Evolutionary conservation across 2,888 invertebrate genomes (phyloP), one percentile per base, ranked within the genome.

Genomic region (Ditylenchus weischeri): DNA sequence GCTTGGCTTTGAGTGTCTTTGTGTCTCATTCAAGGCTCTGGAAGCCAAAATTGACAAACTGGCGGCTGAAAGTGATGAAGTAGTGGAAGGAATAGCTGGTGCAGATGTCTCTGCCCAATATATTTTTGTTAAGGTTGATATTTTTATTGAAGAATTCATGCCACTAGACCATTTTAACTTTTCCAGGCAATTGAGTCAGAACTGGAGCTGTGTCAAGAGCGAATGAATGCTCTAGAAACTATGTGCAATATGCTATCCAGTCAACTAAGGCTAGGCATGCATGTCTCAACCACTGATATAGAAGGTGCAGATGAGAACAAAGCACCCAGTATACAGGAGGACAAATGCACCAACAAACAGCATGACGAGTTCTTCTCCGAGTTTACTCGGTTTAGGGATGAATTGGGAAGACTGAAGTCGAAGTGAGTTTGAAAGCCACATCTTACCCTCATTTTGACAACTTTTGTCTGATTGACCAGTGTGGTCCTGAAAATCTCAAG

Each of bases 151-250:
- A 54, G 7, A 23, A 11, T 2, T 54, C 2, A 15, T 23, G 2
- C 1, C 10, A 54, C 29, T 54, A 54, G 10, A 54, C 11, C 11
- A 54, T 54, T 54, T 54, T 2, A 54, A 21, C 29, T 5, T 43
- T 43, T 67, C 43, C 3, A 67, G 68, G 21, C 18, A 23, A 74
- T 72, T 36, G 60, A 71, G 18, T 48, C 47, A 7, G 70, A 74
- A 13, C 23, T 75, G 54, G 35, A 51, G 36, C 35, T 60, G 11
- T 75, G 69, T 61, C 71, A 75, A 15, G 66, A 72, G 15, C 38
- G 74, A 36, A 66, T 72, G 63, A 54, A 60, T 50, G 57, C 72
- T 1, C 59, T 72, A 59, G 73, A 72, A 47, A 64, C 66, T 5
- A 64, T 62, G 7, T 75, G 74, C 49, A 66, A 72, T 58, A 63